Conservation (phyloP, 2,113 vertebrate species). For the Nothocercus nigrocapillus region DNA sequence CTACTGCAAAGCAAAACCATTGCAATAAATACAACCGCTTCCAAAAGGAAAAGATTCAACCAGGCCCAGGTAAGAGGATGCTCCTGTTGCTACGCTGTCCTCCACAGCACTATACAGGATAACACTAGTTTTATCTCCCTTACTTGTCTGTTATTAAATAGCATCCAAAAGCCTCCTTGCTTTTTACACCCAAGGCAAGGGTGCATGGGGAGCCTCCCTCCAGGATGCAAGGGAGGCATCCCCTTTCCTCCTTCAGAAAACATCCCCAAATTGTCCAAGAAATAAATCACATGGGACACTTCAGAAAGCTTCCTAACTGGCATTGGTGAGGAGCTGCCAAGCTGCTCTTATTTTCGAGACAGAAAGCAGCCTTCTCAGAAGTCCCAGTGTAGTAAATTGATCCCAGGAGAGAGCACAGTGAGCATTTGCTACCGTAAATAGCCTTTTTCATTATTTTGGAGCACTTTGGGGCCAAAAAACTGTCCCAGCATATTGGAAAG, state of each 20-base stretch:
- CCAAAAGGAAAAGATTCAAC: background rate
- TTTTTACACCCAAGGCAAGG: background rate
- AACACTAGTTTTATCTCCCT: background rate
- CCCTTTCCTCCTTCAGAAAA: background rate
- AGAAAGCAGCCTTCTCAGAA: conserved; percentile 37
- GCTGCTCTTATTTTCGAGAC: background rate
- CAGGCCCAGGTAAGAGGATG: background rate
- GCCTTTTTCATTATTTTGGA: conserved; percentile 70
- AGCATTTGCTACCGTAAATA: conserved; percentile 65
- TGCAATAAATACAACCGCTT: background rate
- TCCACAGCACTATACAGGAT: accelerated
- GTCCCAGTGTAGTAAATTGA: conserved; percentile 47
- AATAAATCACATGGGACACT: background rate
- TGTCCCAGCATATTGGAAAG: conserved; percentile 44
- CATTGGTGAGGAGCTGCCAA: background rate
- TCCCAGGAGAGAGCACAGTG: conserved; percentile 62
- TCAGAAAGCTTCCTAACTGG: background rate
- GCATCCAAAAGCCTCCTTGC: background rate
- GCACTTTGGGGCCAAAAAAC: conserved; percentile 58
- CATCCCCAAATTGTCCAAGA: background rate
- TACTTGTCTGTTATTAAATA: accelerated
- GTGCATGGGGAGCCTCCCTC: background rate
- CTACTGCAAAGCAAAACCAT: background rate
- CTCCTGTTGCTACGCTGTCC: background rate
- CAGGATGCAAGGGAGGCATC: background rate